These are phyloP conservation scores for Ceratothoa steindachneri DNA, from an alignment of 2,888 invertebrate genomes.

Conservation along the genomic window DNA sequence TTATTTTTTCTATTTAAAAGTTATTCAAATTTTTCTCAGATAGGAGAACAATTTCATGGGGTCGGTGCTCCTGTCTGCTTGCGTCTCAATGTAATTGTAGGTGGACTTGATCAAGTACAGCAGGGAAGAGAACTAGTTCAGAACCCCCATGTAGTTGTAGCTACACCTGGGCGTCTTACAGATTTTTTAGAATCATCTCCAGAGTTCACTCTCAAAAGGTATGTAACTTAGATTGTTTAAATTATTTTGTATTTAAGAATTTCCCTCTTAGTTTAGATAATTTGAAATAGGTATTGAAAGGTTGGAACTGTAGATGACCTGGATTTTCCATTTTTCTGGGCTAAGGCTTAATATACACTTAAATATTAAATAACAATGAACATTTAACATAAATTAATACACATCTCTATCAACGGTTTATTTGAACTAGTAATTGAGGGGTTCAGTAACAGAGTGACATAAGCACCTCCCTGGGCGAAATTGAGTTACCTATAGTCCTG, in stretches of 20 bases:
- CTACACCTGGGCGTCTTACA: conserved; percentile 86
- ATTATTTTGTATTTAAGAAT: background rate
- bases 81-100: conserved; percentile 77
- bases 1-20: conserved; percentile 15
- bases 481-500: too few relatives aligned
- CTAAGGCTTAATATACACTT: too few relatives aligned
- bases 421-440: too few relatives aligned
- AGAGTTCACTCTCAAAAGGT: conserved; percentile 42
- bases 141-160: conserved; percentile 89
- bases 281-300: background rate
- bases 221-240: background rate
- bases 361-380: too few relatives aligned
- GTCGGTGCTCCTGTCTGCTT: conserved; percentile 83
- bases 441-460: too few relatives aligned
- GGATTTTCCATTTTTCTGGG: too few relatives aligned
- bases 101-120: conserved; percentile 85
- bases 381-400: too few relatives aligned
- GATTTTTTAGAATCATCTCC: conserved; percentile 75
- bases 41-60: conserved; percentile 89
- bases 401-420: too few relatives aligned
- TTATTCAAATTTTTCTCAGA: conserved; percentile 64
- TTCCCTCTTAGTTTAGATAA: background rate
- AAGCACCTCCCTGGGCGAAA: too few relatives aligned
- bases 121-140: conserved; percentile 72
- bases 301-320: too few relatives aligned